These are phyloP conservation scores for Marmota monax DNA, from an alignment of 2,113 vertebrate species.

Conservation along the genomic window DNA sequence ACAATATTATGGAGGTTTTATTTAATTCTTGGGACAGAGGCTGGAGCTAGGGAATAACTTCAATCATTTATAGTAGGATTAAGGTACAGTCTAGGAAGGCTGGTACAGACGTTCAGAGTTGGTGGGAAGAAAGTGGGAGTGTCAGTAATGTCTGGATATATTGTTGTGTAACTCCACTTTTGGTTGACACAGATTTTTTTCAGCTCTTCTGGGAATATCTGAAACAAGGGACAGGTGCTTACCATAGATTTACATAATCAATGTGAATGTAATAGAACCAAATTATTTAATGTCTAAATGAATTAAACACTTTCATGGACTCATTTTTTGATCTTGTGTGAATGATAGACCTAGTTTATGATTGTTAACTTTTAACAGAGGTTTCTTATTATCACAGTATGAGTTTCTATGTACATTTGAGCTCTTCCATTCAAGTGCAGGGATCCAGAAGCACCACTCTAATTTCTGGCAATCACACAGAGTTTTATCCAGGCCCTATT, in stretches of 20 bases:
- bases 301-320: neutral
- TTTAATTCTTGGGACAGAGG: neutral
- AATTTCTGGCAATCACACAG: neutral
- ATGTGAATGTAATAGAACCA: neutral
- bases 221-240: neutral
- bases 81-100: neutral
- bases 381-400: neutral
- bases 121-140: neutral
- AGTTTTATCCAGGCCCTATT: neutral
- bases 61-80: neutral
- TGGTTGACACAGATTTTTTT: neutral
- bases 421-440: neutral
- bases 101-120: neutral
- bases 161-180: neutral
- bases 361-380: neutral
- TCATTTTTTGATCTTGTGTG: neutral
- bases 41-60: neutral
- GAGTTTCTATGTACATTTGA: neutral
- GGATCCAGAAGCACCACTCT: neutral
- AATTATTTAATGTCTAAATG: neutral
- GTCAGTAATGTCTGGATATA: neutral
- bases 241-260: neutral
- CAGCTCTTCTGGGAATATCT: conserved; percentile 4
- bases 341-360: neutral
- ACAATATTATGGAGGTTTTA: neutral